These are phyloP conservation scores for Zaprionus nigranus DNA, from an alignment of 1,140 invertebrate genomes.

Conservation along the genomic window DNA sequence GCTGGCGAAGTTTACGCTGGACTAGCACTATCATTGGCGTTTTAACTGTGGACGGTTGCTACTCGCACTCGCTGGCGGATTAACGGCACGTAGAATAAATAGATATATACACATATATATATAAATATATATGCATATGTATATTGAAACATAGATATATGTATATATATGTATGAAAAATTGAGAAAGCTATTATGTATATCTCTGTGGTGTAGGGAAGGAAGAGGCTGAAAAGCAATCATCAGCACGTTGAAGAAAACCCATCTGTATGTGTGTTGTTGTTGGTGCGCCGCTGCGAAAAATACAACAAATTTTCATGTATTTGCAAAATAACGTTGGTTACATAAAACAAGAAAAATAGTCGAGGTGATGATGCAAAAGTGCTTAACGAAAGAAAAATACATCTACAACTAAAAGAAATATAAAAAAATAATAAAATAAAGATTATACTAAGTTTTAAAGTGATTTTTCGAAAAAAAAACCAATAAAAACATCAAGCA, in stretches of 20 bases:
- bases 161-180: constrained; percentile 48
- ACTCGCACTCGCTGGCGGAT: constrained; percentile 79
- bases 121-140: constrained; percentile 50
- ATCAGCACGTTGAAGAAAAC: constrained; percentile 42
- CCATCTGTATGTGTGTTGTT: constrained; percentile 66
- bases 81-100: constrained; percentile 72
- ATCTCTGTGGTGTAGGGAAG: constrained; percentile 62
- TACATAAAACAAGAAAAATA: constrained; percentile 68
- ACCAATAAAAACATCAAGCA: constrained; percentile 13
- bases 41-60: constrained; percentile 84
- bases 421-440: not conserved
- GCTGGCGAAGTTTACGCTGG: constrained; percentile 38
- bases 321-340: constrained; percentile 61
- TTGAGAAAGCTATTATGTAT: constrained; percentile 50
- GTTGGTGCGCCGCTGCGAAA: constrained; percentile 50
- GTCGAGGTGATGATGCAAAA: constrained; percentile 49
- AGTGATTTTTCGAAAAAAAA: constrained; percentile 1
- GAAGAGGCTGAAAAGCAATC: constrained; percentile 43
- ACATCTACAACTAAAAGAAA: constrained; percentile 1
- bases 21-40: constrained; percentile 83
- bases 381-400: constrained; percentile 34
- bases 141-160: constrained; percentile 32
- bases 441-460: constrained; percentile 24
- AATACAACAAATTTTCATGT: constrained; percentile 59
- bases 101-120: constrained; percentile 47